A percentile compares a stretch with the other conserved stretches of the same genome.
Conservation (phyloP, 2,113 vertebrate genomes). For the Lepus timidus region DNA sequence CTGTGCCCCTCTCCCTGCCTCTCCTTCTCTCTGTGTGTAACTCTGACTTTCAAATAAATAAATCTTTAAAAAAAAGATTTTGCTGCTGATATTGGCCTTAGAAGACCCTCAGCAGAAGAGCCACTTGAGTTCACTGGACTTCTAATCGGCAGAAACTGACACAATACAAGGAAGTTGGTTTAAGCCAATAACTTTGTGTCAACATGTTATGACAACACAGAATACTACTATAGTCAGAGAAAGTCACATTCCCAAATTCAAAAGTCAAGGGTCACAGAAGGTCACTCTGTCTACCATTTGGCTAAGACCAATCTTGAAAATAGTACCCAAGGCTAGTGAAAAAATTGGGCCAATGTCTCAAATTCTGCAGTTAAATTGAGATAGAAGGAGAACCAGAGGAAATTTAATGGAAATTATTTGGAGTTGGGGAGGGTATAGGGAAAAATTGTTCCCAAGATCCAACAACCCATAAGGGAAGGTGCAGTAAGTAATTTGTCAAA, state of each 20-base stretch:
- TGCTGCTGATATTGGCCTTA: background rate
- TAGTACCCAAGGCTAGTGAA: background rate
- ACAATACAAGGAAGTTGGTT: background rate
- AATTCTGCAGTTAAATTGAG: background rate
- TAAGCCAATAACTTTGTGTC: background rate
- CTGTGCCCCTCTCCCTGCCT: too few species aligned
- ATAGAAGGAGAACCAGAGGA: background rate
- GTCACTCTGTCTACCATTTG: background rate
- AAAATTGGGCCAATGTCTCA: background rate
- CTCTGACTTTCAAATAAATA: too few species aligned
- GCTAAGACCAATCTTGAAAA: background rate
- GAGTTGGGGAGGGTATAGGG: background rate
- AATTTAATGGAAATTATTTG: conserved; percentile 16
- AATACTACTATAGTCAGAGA: background rate
- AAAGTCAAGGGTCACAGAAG: background rate
- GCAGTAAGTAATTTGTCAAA: conserved; percentile 16
- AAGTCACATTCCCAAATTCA: background rate
- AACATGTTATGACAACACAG: background rate
- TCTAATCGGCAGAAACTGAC: background rate
- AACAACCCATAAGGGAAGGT: background rate
- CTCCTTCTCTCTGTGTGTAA: too few species aligned
- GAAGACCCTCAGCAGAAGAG: background rate
- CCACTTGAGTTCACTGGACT: background rate
- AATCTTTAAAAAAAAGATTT: too few species aligned
- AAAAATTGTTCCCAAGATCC: background rate